Percentiles rank a stretch among this genome's conserved stretches.
Evolutionary conservation across 1,140 invertebrate genomes (phyloP).

Genomic region (Myzus persicae): DNA sequence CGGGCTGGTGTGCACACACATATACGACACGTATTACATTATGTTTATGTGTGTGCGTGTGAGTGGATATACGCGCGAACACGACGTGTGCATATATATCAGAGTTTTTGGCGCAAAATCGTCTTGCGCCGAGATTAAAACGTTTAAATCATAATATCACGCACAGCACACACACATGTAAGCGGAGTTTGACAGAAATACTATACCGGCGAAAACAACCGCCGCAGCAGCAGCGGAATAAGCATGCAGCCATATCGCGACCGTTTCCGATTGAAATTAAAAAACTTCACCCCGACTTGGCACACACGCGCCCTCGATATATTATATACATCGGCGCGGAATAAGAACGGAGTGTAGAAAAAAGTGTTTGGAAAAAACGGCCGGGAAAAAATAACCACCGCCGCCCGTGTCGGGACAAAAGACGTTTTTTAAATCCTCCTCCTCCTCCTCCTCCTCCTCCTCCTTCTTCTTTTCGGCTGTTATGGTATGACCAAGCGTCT

Average conservation of each 20-base stretch:
- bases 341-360: background rate
- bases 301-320: background rate
- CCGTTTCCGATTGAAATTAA: conserved; percentile 27
- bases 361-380: too few relatives aligned
- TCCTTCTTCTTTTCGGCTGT: background rate
- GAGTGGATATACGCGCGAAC: background rate
- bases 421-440: background rate
- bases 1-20: background rate
- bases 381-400: too few relatives aligned
- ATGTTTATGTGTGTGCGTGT: too few relatives aligned
- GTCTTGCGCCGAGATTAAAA: conserved; percentile 42
- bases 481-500: conserved; percentile 39
- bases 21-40: too few relatives aligned
- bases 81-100: background rate
- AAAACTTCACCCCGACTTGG: conserved; percentile 33
- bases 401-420: background rate
- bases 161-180: background rate
- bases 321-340: background rate
- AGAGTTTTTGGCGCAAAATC: conserved; percentile 43
- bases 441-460: background rate
- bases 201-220: background rate
- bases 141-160: conserved; percentile 45
- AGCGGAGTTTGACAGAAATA: background rate
- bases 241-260: background rate
- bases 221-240: background rate